Evolutionary conservation across 2,888 invertebrate species (phyloP).

Genomic region (Netelia melanura): DNA sequence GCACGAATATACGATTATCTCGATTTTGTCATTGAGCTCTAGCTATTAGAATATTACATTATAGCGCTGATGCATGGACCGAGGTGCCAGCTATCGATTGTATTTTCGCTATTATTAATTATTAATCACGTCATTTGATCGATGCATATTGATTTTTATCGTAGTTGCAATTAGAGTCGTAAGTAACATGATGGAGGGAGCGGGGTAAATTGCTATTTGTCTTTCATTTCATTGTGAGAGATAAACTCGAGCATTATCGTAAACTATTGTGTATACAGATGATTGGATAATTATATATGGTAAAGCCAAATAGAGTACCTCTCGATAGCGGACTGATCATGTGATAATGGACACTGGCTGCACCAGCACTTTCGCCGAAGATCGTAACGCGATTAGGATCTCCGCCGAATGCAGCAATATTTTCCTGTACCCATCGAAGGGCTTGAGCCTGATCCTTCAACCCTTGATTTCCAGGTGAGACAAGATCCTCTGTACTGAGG

Average conservation of each 20-base stretch:
- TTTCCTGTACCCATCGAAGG: constrained; percentile 88
- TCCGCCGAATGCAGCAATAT: constrained; percentile 88
- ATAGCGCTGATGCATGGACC: no score
- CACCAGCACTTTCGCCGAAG: constrained; percentile 90
- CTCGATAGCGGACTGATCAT: constrained; percentile 87
- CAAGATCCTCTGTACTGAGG: constrained; percentile 88
- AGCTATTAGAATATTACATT: no score
- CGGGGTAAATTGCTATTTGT: neutral
- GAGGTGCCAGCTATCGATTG: no score
- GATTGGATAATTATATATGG: neutral
- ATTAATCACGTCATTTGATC: no score
- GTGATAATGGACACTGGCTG: constrained; percentile 89
- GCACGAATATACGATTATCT: no score
- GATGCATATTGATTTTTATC: no score
- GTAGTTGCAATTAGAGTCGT: neutral
- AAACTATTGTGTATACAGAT: no score
- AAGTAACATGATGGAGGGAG: neutral
- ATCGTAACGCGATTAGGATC: constrained; percentile 87
- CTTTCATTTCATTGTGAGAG: neutral
- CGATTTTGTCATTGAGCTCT: no score
- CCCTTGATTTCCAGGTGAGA: constrained; percentile 88
- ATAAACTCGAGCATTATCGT: neutral
- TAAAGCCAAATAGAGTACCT: constrained; percentile 78
- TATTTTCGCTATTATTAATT: no score
- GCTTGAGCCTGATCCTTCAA: constrained; percentile 88